Evolutionary conservation across 2,797 vertebrate genomes (phyloP), one percentile per base, ranked within the genome.

Genomic region (Gallirallus australis): DNA sequence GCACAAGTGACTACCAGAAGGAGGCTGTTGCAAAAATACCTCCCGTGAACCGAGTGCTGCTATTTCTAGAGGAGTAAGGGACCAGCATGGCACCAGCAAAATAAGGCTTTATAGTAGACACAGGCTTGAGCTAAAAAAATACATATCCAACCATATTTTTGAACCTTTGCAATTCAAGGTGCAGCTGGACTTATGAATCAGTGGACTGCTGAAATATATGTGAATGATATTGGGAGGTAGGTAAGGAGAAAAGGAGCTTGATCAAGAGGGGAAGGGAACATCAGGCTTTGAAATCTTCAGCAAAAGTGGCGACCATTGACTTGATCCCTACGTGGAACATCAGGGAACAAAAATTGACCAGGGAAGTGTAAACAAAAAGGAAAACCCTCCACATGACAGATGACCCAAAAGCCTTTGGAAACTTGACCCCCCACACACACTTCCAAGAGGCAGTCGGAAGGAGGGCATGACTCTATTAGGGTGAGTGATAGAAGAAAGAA

Each of bases 401-500:
- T 85, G 75, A 90, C 48, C 48, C 60, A 76, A 86, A 82, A 90
- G 25, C 45, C 80, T 76, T 71, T 72, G 59, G 86, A 93, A 94
- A 82, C 66, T 39, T 47, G 57, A 86, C 31, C 30, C 68, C 31
- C 24, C 68, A 24, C 5, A 47, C 47, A 47, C 47, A 47, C 27
- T 9, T 12, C 53, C 35, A 71, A 39, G 54, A 88, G 14, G 59
- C 53, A 90, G 33, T 15, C 0, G 1, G 73, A 84, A 90, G 68
- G 35, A 90, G 39, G 25, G 56, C 31, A 91, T 35, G 72, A 25
- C 28, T 90, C 85, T 77, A 68, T 77, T 77, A 90, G 48, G 45
- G 47, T 59, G 86, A 95, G 76, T 63, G 92, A 88, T 13, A 53
- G 83, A 18, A 69, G 89, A 92, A 86, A 82, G 77, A 83, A 94